Percentiles rank a stretch among this genome's conserved stretches.
Conservation (phyloP, 2,113 vertebrate genomes). For the Herpailurus yagouaroundi region DNA sequence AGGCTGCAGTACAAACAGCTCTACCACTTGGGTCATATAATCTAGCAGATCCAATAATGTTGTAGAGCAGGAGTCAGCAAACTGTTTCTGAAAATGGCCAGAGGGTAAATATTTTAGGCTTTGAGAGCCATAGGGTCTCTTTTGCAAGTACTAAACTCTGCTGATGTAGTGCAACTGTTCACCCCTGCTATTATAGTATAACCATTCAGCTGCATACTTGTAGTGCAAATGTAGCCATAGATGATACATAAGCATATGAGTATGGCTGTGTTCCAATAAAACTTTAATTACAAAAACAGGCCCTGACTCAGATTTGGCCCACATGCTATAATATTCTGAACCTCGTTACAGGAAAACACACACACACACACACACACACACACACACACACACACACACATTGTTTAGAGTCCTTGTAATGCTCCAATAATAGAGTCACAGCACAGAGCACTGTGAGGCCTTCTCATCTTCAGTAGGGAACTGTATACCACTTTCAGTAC, state of each 20-base stretch:
- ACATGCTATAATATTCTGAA: background rate
- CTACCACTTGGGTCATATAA: background rate
- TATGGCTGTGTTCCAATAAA: background rate
- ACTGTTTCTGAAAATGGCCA: background rate
- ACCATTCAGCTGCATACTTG: background rate
- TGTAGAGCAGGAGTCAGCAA: background rate
- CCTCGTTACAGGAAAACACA: background rate
- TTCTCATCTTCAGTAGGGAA: background rate
- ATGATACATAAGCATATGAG: background rate
- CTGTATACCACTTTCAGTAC: background rate
- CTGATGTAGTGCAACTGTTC: background rate
- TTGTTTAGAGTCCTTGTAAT: background rate
- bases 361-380: background rate
- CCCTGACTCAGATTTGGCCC: background rate
- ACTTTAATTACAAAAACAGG: constrained; percentile 8
- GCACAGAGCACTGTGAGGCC: background rate
- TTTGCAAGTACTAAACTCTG: background rate
- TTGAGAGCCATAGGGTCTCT: background rate
- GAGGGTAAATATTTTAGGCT: background rate
- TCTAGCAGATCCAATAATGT: background rate
- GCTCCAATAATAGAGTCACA: background rate
- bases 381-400: background rate
- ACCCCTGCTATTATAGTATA: background rate
- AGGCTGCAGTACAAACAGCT: background rate
- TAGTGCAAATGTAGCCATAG: background rate